Conservation (phyloP, 2,888 invertebrate genomes). For the Acrobasis suavella region DNA sequence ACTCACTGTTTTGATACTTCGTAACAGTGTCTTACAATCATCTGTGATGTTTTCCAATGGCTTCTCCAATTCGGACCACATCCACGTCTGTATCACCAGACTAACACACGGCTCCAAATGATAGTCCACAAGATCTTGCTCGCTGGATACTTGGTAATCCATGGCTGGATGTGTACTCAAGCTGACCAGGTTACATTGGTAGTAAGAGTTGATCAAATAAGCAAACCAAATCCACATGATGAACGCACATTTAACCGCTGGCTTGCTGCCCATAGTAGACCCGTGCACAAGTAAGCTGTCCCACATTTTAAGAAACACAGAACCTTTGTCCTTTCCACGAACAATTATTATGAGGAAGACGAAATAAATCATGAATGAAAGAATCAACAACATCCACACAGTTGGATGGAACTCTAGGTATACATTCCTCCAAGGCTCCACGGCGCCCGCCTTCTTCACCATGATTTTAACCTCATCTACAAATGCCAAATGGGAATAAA, state of each 20-base stretch:
- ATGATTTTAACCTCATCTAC: constrained; percentile 47
- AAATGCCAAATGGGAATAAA: constrained; percentile 45
- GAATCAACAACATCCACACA: constrained; percentile 46
- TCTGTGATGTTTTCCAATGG: constrained; percentile 9
- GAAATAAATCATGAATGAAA: constrained; percentile 39
- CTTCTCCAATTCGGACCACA: constrained; percentile 21
- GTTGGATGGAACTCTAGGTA: constrained; percentile 45
- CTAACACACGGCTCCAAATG: constrained; percentile 53
- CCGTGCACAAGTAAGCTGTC: constrained; percentile 45
- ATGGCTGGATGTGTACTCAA: constrained; percentile 43
- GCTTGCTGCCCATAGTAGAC: constrained; percentile 33
- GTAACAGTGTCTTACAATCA: constrained; percentile 35
- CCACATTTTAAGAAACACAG: constrained; percentile 42
- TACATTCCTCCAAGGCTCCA: constrained; percentile 44
- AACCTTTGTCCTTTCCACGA: constrained; percentile 37
- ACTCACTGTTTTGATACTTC: constrained; percentile 47
- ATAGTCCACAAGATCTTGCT: constrained; percentile 37
- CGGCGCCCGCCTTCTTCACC: constrained; percentile 44
- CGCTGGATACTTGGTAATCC: constrained; percentile 48
- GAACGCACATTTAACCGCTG: constrained; percentile 36
- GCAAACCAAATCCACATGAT: constrained; percentile 52
- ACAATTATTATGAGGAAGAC: constrained; percentile 37
- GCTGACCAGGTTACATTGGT: constrained; percentile 50
- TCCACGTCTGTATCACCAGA: constrained; percentile 33
- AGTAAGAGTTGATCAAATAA: constrained; percentile 47